A percentile compares a stretch with the other conserved stretches of the same genome.
These are phyloP conservation scores for Enoplolaimus lenunculus DNA, from an alignment of 2,888 invertebrate species.

Conservation along the genomic window DNA sequence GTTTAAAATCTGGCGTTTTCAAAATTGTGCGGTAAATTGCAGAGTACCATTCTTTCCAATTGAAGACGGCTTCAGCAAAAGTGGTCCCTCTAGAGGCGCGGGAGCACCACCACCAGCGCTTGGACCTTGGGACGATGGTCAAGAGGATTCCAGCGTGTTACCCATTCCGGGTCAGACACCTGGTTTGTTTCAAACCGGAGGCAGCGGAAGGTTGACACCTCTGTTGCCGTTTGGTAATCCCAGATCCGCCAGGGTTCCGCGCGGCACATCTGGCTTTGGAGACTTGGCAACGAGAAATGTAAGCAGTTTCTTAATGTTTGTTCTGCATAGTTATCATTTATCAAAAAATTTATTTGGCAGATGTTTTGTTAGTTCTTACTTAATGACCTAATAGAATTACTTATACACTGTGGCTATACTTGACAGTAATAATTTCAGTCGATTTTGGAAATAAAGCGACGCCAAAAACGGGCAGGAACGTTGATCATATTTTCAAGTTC, in stretches of 20 bases:
- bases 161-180: not conserved
- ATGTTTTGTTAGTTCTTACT: too few species aligned
- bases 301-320: too few species aligned
- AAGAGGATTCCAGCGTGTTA: not conserved
- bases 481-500: not conserved
- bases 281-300: too few species aligned
- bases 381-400: too few species aligned
- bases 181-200: not conserved
- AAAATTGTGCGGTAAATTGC: not conserved
- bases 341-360: too few species aligned
- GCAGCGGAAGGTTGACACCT: not conserved
- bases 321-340: too few species aligned
- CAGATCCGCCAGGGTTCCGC: not conserved
- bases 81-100: not conserved
- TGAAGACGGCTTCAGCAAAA: conserved; percentile 12
- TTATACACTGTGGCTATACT: too few species aligned
- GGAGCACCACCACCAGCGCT: not conserved
- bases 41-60: not conserved
- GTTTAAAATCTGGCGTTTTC: too few species aligned
- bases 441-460: not conserved
- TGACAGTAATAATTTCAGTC: not conserved
- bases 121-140: not conserved
- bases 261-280: too few species aligned
- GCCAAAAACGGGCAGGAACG: not conserved
- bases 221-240: not conserved